Base-by-base conservation (phyloP, 2,113 vertebrate genomes). In the Megaceryle maxima region DNA sequence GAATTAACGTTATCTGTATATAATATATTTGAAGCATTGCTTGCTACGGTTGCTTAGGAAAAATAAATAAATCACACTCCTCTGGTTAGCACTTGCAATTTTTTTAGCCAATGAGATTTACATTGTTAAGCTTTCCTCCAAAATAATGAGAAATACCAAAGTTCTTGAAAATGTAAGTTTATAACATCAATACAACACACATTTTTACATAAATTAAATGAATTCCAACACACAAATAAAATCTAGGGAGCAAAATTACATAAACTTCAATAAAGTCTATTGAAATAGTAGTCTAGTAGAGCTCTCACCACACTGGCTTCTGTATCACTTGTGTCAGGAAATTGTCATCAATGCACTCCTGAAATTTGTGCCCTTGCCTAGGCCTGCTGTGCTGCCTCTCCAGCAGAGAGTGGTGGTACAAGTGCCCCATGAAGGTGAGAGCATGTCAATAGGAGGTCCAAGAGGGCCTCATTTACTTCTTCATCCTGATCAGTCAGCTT, bases 211-310 rank as follows among this genome's bases (percentile, higher is more conserved):
- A 11, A 35, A 15, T 62, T 24, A 55, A 87, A 51, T 55, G 1
- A 69, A 83, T 86, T 82, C 63, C 25, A 73, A 29, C 13, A 28
- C 4, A 17, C 39, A 13, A 11, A 82, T 33, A 83, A 77, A 62
- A 91, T 33, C 0, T 2, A 5, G 12, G 5, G 9, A 51, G 10
- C 8, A 73, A 76, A 48, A 1, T 9, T 25, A 29, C 4, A 64
- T 41, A 8, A 60, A 46, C 3, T 35, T 94, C 25, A 46, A 20
- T 20, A 46, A 19, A 46, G 46, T 46, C 46, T 46, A 20, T 46
- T 46, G 46, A 46, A 46, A 46, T 46, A 46, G 46, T 20, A 46
- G 46, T 46, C 11, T 31, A 37, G 35, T 11, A 84, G n/a, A 83
- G 29, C 24, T 33, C 28, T 74, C 15, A 11, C 13, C 41, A 5